phyloP scores from a whole-genome alignment of 2,888 invertebrate genomes.

The Alentia gelatinosa region DNA sequence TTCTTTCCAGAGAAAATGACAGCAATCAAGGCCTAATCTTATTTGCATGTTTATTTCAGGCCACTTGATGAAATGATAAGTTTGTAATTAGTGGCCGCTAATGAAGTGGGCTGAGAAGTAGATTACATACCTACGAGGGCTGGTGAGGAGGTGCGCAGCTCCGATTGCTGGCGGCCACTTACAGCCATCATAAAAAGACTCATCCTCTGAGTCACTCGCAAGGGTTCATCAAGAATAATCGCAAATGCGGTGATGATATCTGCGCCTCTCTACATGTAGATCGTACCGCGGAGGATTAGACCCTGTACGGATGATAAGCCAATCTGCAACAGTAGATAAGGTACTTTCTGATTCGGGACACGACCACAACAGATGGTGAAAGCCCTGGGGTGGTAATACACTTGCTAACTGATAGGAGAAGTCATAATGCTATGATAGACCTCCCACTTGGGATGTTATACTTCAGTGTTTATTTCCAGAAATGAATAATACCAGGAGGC shows the following conservation, averaged over 20 bases:
- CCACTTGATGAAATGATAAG: slow-evolving; percentile 26
- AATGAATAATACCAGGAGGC: too few relatives aligned
- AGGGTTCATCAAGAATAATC: not conserved
- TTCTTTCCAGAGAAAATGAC: not conserved
- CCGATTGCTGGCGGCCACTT: not conserved
- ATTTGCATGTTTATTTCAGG: slow-evolving; percentile 10
- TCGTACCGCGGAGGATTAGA: not conserved
- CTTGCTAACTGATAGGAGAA: not conserved
- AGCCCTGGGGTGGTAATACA: not conserved
- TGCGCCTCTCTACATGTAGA: not conserved
- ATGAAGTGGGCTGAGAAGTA: not conserved
- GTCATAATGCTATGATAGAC: not conserved
- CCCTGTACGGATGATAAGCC: not conserved
- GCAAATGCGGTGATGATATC: not conserved
- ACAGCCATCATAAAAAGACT: not conserved
- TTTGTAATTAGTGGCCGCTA: slow-evolving; percentile 3
- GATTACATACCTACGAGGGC: not conserved
- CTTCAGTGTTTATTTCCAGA: too few relatives aligned
- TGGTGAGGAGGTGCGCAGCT: not conserved
- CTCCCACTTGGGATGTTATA: not conserved
- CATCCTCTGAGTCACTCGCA: not conserved
- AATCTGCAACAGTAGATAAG: not conserved
- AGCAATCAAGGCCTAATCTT: slow-evolving; percentile 9
- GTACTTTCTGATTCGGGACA: not conserved
- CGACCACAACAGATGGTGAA: not conserved